Evolutionary conservation across 2,797 vertebrate genomes (phyloP), one percentile per base, ranked within the genome.

Genomic region (Discoglossus pictus): DNA sequence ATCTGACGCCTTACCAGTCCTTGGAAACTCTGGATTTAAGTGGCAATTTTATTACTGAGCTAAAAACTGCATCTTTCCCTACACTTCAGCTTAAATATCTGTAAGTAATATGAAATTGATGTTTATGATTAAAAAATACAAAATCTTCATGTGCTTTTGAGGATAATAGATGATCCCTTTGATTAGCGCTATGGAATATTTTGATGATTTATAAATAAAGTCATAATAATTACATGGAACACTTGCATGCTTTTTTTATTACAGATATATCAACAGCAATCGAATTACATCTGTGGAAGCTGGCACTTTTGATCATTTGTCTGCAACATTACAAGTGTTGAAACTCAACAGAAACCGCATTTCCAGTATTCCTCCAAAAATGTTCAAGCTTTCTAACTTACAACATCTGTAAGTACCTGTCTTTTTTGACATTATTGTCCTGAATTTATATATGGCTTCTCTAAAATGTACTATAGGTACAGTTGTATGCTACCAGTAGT

Each of bases 361-460:
- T 59, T 88, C 88, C 65, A 50, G 83, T 63, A 84, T 99, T 68
- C 93, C 94, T 1, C 85, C 93, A 54, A 98, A 95, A 87, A 93
- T 94, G 91, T 99, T 99, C 81, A 92, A 94, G 75, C 87, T 98
- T 42, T 87, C 94, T 72, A 91, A 93, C 73, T 92, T 99, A 42
- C 94, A 95, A 66, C 93, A 97, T 77, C 90, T 99, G 97, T 99
- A 85, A 93, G 93, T 90, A 65, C n/a, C n/a, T n/a, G n/a, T n/a
- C n/a, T n/a, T n/a, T n/a, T 42, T 54, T 12, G 35, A 6, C 44
- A 68, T 15, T 43, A 13, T 44, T 44, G 4, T 18, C 38, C 38
- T 39, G 38, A 11, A 39, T n/a, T n/a, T 13, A 39, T 39, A 12
- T 6, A 43, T 16, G 6, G 3, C 40, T 43, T 16, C 4, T n/a